These are phyloP conservation scores for Neoniphon sammara DNA, from an alignment of 2,797 vertebrate genomes.

Conservation along the genomic window DNA sequence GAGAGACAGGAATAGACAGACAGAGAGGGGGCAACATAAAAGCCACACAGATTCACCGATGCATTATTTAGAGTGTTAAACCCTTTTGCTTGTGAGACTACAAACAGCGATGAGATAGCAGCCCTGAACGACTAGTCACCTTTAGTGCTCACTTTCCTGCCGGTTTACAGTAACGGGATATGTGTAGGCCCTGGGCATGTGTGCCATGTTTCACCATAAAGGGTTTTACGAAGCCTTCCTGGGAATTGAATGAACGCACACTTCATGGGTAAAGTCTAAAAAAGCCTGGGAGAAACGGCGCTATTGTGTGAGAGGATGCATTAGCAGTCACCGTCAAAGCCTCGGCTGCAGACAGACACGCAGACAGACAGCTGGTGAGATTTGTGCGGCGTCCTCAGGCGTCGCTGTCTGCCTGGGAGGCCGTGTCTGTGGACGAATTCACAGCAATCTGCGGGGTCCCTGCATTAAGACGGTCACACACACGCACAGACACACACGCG, in stretches of 20 bases:
- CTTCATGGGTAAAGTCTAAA: not conserved
- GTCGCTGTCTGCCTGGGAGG: not conserved
- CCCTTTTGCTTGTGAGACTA: constrained; percentile 36
- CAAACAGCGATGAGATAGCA: constrained; percentile 18
- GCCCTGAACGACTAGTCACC: too few relatives aligned
- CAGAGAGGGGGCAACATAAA: constrained; percentile 24
- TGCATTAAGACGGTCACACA: not conserved
- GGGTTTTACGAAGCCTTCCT: not conserved
- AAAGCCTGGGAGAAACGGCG: not conserved
- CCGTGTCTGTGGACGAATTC: constrained; percentile 25
- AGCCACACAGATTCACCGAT: constrained; percentile 34
- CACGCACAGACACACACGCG: constrained; percentile 1
- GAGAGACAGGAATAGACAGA: constrained; percentile 35
- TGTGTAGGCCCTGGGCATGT: too few relatives aligned
- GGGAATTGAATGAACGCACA: not conserved
- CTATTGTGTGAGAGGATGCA: not conserved
- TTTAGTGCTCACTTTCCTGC: too few relatives aligned
- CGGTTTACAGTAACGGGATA: too few relatives aligned
- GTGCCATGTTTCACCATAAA: too few relatives aligned
- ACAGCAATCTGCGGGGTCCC: constrained; percentile 13
- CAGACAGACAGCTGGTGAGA: constrained; percentile 53
- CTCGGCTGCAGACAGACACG: constrained; percentile 12
- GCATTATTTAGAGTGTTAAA: constrained; percentile 55
- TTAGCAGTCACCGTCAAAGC: not conserved
- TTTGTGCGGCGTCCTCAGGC: constrained; percentile 33